phyloP scores from a whole-genome alignment of 2,888 invertebrate species.

The Acleris holmiana region DNA sequence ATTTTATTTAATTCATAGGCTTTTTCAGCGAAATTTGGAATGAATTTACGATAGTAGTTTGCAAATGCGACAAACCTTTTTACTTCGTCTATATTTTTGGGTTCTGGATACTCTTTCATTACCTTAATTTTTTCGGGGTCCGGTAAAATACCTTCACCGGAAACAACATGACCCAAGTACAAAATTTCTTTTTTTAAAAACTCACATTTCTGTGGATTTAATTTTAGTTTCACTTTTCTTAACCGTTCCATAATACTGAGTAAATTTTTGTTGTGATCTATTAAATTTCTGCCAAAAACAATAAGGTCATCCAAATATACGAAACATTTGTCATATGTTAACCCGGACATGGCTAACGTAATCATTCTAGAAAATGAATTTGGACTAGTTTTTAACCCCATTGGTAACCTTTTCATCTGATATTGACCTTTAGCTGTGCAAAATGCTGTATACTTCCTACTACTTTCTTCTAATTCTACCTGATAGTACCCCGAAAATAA shows the following conservation, averaged over 20 bases:
- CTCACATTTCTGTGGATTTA: slow-evolving; percentile 17
- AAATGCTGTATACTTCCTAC: slow-evolving; percentile 19
- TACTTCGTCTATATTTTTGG: slow-evolving; percentile 8
- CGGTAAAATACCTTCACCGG: slow-evolving; percentile 9
- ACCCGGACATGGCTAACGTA: slow-evolving; percentile 15
- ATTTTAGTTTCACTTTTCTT: slow-evolving; percentile 5
- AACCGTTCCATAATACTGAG: not conserved
- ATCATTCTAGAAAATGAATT: slow-evolving; percentile 10
- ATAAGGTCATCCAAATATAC: slow-evolving; percentile 18
- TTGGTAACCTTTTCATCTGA: slow-evolving; percentile 13
- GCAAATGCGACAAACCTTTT: slow-evolving; percentile 12
- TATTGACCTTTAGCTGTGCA: slow-evolving; percentile 9
- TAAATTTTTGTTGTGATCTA: slow-evolving; percentile 6
- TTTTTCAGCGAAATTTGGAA: slow-evolving; percentile 4
- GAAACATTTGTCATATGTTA: slow-evolving; percentile 10
- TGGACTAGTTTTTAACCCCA: slow-evolving; percentile 12
- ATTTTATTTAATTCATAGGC: slow-evolving; percentile 3
- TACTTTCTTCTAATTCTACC: slow-evolving; percentile 9
- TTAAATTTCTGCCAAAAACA: slow-evolving; percentile 9
- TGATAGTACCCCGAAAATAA: slow-evolving; percentile 16
- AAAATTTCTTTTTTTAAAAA: slow-evolving; percentile 8
- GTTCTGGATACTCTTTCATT: slow-evolving; percentile 2
- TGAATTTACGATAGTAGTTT: slow-evolving; percentile 10
- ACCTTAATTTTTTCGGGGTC: slow-evolving; percentile 12
- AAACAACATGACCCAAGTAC: slow-evolving; percentile 12